A percentile compares a stretch with the other conserved stretches of the same genome.
Evolutionary conservation across 1,140 invertebrate species (phyloP).

Genomic region (Lepidurus arcticus): DNA sequence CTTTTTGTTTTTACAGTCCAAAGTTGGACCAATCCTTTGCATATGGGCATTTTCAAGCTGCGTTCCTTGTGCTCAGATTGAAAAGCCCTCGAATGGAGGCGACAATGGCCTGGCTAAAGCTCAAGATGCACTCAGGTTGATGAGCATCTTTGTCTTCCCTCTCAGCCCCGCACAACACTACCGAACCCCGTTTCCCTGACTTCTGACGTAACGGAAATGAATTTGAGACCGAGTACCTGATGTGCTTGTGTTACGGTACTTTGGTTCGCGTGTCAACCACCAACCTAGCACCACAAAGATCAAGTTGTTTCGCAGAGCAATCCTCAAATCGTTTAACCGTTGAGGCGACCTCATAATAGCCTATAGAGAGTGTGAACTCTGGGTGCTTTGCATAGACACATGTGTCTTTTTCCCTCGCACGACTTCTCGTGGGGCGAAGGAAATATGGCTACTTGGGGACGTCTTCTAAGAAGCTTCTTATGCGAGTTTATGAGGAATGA

Average conservation of each 20-base stretch:
- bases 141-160: conserved; percentile 14
- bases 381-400: background rate
- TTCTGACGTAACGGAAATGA: conserved; percentile 15
- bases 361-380: background rate
- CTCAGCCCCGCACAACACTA: background rate
- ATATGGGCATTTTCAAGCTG: background rate
- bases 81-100: conserved; percentile 17
- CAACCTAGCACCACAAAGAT: background rate
- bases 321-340: background rate
- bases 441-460: background rate
- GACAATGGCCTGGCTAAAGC: conserved; percentile 14
- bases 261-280: background rate
- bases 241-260: conserved; percentile 19
- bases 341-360: background rate
- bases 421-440: background rate
- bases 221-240: background rate
- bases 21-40: background rate
- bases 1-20: background rate
- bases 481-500: background rate
- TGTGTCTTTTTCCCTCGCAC: background rate
- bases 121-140: conserved; percentile 21
- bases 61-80: background rate
- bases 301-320: conserved; percentile 8
- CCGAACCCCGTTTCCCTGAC: background rate
- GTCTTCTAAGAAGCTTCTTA: background rate